These are phyloP conservation scores for Pseudoatta argentina DNA, from an alignment of 1,140 invertebrate species.

Conservation along the genomic window DNA sequence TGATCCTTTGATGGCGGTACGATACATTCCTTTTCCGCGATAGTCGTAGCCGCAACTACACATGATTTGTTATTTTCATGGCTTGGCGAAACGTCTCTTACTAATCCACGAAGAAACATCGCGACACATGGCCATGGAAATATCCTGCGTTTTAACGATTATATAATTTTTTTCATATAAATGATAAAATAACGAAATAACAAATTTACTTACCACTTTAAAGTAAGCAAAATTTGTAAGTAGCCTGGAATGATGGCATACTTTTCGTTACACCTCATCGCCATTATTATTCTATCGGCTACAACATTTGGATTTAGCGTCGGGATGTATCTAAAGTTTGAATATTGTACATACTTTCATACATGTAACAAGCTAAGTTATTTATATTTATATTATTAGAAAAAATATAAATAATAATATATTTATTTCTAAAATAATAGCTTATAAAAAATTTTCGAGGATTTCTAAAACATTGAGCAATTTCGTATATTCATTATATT, in stretches of 20 bases:
- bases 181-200: not conserved
- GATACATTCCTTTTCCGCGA: conserved; percentile 40
- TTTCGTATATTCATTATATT: not conserved
- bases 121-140: conserved; percentile 90
- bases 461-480: not conserved
- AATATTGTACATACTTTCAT: not conserved
- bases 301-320: conserved; percentile 95
- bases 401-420: not conserved
- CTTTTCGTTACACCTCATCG: conserved; percentile 93
- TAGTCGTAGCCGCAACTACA: not conserved
- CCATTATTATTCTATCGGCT: conserved; percentile 93
- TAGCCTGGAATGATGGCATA: conserved; percentile 92
- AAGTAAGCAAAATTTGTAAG: conserved; percentile 88
- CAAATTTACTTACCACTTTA: conserved; percentile 89
- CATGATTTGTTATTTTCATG: not conserved
- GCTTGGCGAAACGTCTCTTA: conserved; percentile 88
- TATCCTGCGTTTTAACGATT: conserved; percentile 85
- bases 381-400: not conserved
- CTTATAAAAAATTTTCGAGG: not conserved
- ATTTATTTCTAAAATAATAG: conserved; percentile 12
- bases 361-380: not conserved
- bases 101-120: conserved; percentile 89
- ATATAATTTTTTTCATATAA: not conserved
- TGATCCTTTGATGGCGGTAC: conserved; percentile 78
- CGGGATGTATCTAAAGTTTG: conserved; percentile 90